Evolutionary conservation across 1,140 invertebrate genomes (phyloP).

Genomic region (Drosophila funebris): DNA sequence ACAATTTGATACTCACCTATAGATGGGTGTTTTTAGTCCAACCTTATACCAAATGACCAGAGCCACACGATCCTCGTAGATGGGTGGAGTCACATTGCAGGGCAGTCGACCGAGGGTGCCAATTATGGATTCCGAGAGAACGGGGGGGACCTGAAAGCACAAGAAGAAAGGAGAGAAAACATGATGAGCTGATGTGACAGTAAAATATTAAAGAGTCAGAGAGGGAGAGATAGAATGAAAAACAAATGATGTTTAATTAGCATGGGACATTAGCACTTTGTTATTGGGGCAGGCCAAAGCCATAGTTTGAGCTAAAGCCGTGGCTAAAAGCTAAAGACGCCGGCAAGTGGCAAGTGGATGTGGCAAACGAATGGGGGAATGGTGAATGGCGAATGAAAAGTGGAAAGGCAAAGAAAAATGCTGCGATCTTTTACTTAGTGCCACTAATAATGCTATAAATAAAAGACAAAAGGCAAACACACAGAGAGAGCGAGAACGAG

Average conservation of each 20-base stretch:
- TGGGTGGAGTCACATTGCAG: conserved; percentile 91
- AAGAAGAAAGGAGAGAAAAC: conserved; percentile 28
- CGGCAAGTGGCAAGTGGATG: conserved; percentile 15
- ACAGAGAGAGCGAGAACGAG: neutral
- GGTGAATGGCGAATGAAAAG: conserved; percentile 15
- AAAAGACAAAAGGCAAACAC: conserved; percentile 50
- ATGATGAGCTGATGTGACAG: conserved; percentile 50
- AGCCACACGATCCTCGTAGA: conserved; percentile 89
- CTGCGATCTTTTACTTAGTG: conserved; percentile 72
- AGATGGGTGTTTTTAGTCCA: conserved; percentile 89
- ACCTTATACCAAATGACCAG: conserved; percentile 95
- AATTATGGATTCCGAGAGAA: conserved; percentile 89
- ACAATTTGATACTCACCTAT: conserved; percentile 87
- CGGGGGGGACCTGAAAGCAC: conserved; percentile 86
- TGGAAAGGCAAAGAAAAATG: conserved; percentile 43
- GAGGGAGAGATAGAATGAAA: conserved; percentile 15
- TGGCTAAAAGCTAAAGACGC: conserved; percentile 23
- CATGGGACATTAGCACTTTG: conserved; percentile 78
- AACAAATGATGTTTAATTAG: conserved; percentile 80
- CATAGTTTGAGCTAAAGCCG: conserved; percentile 17
- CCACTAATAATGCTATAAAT: conserved; percentile 81
- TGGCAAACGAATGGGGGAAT: conserved; percentile 2
- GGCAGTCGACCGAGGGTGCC: conserved; percentile 90
- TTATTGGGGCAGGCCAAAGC: conserved; percentile 57
- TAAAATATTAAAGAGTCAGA: neutral